phyloP scores from a whole-genome alignment of 2,113 vertebrate genomes.

The Aegotheles bennettii region DNA sequence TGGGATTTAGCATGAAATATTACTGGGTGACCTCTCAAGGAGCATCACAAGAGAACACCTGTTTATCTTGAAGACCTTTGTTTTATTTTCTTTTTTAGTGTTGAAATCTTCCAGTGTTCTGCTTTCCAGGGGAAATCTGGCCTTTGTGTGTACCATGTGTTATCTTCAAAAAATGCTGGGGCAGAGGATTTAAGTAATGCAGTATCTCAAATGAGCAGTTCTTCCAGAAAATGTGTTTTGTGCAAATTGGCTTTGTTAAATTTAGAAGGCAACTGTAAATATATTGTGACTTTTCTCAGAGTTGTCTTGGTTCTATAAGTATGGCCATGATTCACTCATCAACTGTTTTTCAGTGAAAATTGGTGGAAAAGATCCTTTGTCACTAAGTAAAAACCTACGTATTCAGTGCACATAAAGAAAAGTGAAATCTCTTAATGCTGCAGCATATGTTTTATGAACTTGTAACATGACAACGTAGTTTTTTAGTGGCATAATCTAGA shows the following conservation, averaged over 20 bases:
- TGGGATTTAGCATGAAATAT: neutral
- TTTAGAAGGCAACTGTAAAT: neutral
- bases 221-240: neutral
- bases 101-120: constrained; percentile 19
- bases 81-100: neutral
- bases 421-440: neutral
- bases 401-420: neutral
- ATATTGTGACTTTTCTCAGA: neutral
- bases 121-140: neutral
- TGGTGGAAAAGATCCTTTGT: neutral
- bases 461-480: neutral
- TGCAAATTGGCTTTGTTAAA: neutral
- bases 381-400: neutral
- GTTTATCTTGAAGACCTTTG: constrained; percentile 24
- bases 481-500: neutral
- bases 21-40: neutral
- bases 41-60: neutral
- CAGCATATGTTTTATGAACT: neutral
- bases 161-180: neutral
- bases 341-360: neutral
- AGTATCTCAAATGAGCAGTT: constrained; percentile 1
- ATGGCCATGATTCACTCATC: neutral
- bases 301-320: neutral
- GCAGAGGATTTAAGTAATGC: neutral
- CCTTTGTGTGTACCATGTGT: neutral